Conservation (phyloP, 2,797 vertebrate species). For the Anomalospiza imberbis region DNA sequence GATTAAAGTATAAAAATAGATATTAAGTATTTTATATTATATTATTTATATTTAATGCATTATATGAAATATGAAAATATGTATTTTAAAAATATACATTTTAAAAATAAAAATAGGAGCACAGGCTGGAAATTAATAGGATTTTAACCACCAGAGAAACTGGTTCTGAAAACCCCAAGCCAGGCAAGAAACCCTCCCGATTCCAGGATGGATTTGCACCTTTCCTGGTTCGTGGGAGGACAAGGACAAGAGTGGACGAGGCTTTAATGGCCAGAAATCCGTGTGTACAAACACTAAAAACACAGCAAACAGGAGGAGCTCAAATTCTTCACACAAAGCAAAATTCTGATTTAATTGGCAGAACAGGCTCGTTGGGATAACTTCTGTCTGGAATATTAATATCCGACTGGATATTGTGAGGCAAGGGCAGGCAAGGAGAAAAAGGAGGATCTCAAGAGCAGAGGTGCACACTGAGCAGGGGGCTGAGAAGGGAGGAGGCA, state of each 20-base stretch:
- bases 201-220: background rate
- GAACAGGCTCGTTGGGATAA: background rate
- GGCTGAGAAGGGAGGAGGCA: too few species aligned
- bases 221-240: background rate
- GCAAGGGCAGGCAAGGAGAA: too few species aligned
- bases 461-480: too few species aligned
- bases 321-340: background rate
- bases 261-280: background rate
- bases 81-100: too few species aligned
- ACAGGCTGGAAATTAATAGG: conserved; percentile 18
- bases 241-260: conserved; percentile 16
- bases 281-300: background rate
- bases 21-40: too few species aligned
- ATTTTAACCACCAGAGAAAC: background rate
- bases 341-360: conserved; percentile 22
- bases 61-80: too few species aligned
- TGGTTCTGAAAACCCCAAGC: background rate
- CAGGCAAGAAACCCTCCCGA: background rate
- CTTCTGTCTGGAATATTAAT: background rate
- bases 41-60: too few species aligned
- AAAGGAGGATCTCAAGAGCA: too few species aligned
- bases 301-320: conserved; percentile 15
- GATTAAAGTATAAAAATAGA: too few species aligned
- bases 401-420: too few species aligned
- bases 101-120: background rate